A percentile compares a stretch with the other conserved stretches of the same genome.
phyloP scores from a whole-genome alignment of 2,888 invertebrate species.

The Campaea margaritaria region DNA sequence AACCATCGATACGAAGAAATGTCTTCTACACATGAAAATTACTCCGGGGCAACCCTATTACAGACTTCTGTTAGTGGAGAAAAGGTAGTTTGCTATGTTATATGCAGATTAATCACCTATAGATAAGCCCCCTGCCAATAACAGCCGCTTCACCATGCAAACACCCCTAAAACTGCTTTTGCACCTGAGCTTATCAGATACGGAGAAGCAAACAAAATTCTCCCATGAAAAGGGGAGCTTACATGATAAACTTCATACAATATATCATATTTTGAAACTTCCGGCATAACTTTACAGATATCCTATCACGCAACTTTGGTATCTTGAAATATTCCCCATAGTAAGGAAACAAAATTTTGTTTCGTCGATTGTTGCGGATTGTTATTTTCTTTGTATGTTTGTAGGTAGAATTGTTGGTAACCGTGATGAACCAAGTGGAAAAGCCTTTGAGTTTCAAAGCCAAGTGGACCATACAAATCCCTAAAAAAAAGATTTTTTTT shows the following conservation, averaged over 20 bases:
- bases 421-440: too few species aligned
- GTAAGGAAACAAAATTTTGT: slow-evolving; percentile 23
- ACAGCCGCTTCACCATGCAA: background rate
- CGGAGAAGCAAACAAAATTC: slow-evolving; percentile 19
- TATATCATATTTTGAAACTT: slow-evolving; percentile 35
- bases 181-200: slow-evolving; percentile 19
- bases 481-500: too few species aligned
- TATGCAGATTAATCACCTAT: too few species aligned
- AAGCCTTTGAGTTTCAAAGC: too few species aligned
- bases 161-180: background rate
- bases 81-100: too few species aligned
- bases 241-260: slow-evolving; percentile 32
- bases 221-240: slow-evolving; percentile 20
- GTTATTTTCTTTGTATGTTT: slow-evolving; percentile 3
- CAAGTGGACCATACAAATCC: too few species aligned
- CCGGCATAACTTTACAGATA: slow-evolving; percentile 32
- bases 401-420: too few species aligned
- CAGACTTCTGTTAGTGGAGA: too few species aligned
- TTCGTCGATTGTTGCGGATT: slow-evolving; percentile 18
- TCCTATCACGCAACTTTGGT: slow-evolving; percentile 28
- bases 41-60: too few species aligned
- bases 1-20: too few species aligned
- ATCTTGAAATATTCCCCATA: slow-evolving; percentile 20
- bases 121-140: too few species aligned
- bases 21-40: too few species aligned